Percentiles rank a stretch among this genome's conserved stretches.
phyloP scores from a whole-genome alignment of 2,888 invertebrate species.

The Mythimna loreyi region DNA sequence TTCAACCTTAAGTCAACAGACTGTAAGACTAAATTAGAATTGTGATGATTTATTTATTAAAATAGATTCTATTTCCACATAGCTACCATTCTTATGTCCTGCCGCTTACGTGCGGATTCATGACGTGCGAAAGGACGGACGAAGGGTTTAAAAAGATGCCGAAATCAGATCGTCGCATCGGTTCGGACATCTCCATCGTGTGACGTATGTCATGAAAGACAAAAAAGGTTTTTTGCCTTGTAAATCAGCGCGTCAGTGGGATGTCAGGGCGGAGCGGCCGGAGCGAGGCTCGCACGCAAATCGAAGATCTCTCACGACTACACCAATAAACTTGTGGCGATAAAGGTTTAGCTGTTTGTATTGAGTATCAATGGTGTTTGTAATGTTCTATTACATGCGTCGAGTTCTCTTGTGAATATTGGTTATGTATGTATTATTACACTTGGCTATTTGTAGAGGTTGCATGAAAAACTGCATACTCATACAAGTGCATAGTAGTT shows the following conservation, averaged over 20 bases:
- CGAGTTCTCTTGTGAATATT: slow-evolving; percentile 31
- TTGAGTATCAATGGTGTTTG: slow-evolving; percentile 31
- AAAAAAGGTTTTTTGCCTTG: slow-evolving; percentile 84
- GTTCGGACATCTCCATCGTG: slow-evolving; percentile 83
- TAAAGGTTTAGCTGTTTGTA: slow-evolving; percentile 48
- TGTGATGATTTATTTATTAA: slow-evolving; percentile 37
- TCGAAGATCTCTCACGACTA: slow-evolving; percentile 71
- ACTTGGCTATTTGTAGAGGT: background rate
- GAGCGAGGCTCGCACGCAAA: slow-evolving; percentile 73
- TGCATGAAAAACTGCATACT: background rate
- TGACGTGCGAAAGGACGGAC: slow-evolving; percentile 74
- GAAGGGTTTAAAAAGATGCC: slow-evolving; percentile 84
- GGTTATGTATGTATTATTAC: slow-evolving; percentile 9
- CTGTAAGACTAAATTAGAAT: slow-evolving; percentile 29
- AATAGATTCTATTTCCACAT: slow-evolving; percentile 56
- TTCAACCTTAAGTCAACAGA: slow-evolving; percentile 34
- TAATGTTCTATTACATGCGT: slow-evolving; percentile 38
- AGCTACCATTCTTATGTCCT: slow-evolving; percentile 62
- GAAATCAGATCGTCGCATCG: slow-evolving; percentile 83
- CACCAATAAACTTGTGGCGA: slow-evolving; percentile 70
- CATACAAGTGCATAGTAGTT: background rate
- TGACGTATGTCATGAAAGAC: slow-evolving; percentile 77
- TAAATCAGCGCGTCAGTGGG: slow-evolving; percentile 83
- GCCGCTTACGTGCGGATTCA: slow-evolving; percentile 67
- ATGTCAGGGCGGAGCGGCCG: slow-evolving; percentile 60